Evolutionary conservation across 2,888 invertebrate species (phyloP).

Genomic region (Meiosimyza decipiens): DNA sequence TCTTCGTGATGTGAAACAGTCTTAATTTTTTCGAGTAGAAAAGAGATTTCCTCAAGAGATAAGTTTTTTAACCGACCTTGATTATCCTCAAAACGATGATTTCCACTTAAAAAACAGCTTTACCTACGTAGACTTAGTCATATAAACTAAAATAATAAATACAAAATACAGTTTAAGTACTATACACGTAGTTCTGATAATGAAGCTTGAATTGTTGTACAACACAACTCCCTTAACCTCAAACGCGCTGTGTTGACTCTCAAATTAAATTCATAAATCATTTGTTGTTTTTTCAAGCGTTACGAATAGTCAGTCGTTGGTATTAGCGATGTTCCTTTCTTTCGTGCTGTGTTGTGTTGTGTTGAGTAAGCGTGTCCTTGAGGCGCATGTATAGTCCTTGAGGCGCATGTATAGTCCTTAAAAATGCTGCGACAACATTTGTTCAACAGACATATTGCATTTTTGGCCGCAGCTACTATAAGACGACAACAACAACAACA

Average conservation of each 20-base stretch:
- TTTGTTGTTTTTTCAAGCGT: background rate
- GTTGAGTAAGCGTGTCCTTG: background rate
- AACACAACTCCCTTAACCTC: background rate
- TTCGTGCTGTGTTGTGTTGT: conserved; percentile 7
- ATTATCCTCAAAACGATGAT: too few relatives aligned
- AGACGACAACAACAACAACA: background rate
- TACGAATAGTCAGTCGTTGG: background rate
- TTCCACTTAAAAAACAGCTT: too few relatives aligned
- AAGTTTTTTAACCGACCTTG: too few relatives aligned
- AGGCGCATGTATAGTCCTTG: background rate
- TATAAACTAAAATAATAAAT: too few relatives aligned
- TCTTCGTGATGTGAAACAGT: too few relatives aligned
- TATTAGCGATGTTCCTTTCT: background rate
- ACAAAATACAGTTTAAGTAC: too few relatives aligned
- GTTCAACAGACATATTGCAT: background rate
- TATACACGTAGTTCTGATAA: too few relatives aligned
- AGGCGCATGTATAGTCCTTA: background rate
- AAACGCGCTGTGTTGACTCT: conserved; percentile 21
- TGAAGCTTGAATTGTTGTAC: too few relatives aligned
- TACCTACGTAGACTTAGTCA: too few relatives aligned
- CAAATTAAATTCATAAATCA: conserved; percentile 35
- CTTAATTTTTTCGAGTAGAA: too few relatives aligned
- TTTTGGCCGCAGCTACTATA: background rate
- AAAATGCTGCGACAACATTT: conserved; percentile 2
- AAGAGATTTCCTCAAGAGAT: too few relatives aligned